phyloP scores from a whole-genome alignment of 2,888 invertebrate genomes.

The Heliothis peltigera region DNA sequence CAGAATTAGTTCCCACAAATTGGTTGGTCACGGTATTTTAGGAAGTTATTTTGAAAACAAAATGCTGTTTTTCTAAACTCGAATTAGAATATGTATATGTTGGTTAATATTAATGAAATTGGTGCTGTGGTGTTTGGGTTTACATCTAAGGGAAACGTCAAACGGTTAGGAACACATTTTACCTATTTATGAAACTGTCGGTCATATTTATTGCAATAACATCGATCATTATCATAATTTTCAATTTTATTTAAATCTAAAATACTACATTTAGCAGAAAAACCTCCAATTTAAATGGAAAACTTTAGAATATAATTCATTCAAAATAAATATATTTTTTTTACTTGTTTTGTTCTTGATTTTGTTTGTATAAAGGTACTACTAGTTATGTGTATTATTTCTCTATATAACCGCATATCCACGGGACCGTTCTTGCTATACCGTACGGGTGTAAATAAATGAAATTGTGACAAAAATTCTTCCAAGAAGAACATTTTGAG shows the following conservation, averaged over 20 bases:
- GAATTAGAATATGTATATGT: not conserved
- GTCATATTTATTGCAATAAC: too few relatives aligned
- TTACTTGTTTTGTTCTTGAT: too few relatives aligned
- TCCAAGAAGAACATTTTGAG: conserved; percentile 28
- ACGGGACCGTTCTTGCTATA: not conserved
- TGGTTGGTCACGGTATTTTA: conserved; percentile 1
- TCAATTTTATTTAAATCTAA: too few relatives aligned
- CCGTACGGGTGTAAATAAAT: not conserved
- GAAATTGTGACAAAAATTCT: conserved; percentile 31
- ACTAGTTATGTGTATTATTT: not conserved
- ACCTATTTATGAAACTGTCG: too few relatives aligned
- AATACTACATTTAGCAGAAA: too few relatives aligned
- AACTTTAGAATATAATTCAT: too few relatives aligned
- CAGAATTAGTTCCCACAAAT: conserved; percentile 5
- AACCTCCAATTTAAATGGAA: too few relatives aligned
- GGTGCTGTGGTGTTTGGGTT: not conserved
- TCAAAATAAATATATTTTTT: too few relatives aligned
- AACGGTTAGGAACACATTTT: too few relatives aligned
- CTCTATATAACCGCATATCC: not conserved
- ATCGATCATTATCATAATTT: too few relatives aligned
- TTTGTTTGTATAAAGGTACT: not conserved
- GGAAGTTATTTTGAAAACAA: not conserved
- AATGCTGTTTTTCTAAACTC: conserved; percentile 5
- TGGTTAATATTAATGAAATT: not conserved
- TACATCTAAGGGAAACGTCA: too few relatives aligned